A percentile compares a stretch with the other conserved stretches of the same genome.
Evolutionary conservation across 2,888 invertebrate genomes (phyloP).

Genomic region (Anodontia alba): DNA sequence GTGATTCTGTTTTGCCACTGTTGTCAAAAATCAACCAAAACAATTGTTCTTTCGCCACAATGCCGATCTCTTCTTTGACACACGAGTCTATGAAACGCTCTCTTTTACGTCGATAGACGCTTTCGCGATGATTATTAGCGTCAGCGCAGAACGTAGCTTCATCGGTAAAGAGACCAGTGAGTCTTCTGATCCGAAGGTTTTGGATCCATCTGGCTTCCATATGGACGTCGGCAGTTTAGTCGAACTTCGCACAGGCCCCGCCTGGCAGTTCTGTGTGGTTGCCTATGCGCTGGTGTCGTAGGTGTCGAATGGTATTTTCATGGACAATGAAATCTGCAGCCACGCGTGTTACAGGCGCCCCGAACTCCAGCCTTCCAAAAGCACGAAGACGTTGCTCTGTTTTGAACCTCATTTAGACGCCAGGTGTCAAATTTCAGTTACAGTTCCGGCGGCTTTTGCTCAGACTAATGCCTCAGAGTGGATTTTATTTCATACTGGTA

Average conservation of each 20-base stretch:
- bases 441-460: not conserved
- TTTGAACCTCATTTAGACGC: not conserved
- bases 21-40: not conserved
- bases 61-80: not conserved
- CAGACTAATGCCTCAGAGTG: not conserved
- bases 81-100: not conserved
- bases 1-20: not conserved
- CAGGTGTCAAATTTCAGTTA: not conserved
- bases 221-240: not conserved
- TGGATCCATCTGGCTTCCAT: not conserved
- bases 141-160: not conserved
- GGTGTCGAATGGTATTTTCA: not conserved
- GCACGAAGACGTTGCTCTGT: constrained; percentile 3
- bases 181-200: not conserved
- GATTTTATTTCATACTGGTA: too few relatives aligned
- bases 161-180: not conserved
- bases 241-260: not conserved
- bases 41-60: not conserved
- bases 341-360: not conserved
- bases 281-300: not conserved
- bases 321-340: not conserved
- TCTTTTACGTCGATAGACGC: not conserved
- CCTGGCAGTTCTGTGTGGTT: not conserved
- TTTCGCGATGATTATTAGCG: not conserved
- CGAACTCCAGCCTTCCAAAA: not conserved